These are phyloP conservation scores for Mycteria americana DNA, from an alignment of 2,797 vertebrate species.

Conservation along the genomic window DNA sequence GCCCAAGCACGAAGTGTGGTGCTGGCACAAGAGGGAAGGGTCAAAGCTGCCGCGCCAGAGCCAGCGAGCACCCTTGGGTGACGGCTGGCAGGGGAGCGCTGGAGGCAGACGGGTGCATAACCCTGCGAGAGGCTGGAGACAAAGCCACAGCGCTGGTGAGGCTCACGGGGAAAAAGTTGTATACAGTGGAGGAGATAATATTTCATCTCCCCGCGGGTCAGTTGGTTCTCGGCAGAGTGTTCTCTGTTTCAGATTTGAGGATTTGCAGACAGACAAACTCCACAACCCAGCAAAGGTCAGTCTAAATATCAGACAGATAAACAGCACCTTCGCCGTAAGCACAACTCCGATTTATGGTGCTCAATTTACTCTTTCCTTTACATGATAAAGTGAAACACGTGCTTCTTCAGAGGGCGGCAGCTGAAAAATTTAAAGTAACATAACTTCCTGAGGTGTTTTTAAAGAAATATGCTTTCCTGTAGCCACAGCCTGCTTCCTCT, in stretches of 20 bases:
- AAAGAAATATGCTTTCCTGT: constrained; percentile 65
- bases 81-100: background rate
- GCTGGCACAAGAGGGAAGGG: background rate
- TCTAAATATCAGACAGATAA: constrained; percentile 77
- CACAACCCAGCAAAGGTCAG: constrained; percentile 75
- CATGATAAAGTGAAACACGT: constrained; percentile 24
- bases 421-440: constrained; percentile 59
- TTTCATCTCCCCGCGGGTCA: constrained; percentile 62
- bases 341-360: constrained; percentile 57
- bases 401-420: constrained; percentile 8
- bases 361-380: constrained; percentile 56
- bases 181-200: constrained; percentile 41
- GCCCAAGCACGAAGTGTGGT: background rate
- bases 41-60: background rate
- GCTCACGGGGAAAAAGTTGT: background rate
- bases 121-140: background rate
- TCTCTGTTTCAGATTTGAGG: constrained; percentile 69
- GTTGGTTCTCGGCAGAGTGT: constrained; percentile 49
- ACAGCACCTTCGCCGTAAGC: constrained; percentile 60
- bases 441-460: constrained; percentile 58
- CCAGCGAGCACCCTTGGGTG: background rate
- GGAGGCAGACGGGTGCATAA: background rate
- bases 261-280: constrained; percentile 79
- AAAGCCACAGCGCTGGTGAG: background rate
- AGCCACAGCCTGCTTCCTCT: constrained; percentile 19